phyloP scores from a whole-genome alignment of 2,113 vertebrate species.

The Notothenia rossii region DNA sequence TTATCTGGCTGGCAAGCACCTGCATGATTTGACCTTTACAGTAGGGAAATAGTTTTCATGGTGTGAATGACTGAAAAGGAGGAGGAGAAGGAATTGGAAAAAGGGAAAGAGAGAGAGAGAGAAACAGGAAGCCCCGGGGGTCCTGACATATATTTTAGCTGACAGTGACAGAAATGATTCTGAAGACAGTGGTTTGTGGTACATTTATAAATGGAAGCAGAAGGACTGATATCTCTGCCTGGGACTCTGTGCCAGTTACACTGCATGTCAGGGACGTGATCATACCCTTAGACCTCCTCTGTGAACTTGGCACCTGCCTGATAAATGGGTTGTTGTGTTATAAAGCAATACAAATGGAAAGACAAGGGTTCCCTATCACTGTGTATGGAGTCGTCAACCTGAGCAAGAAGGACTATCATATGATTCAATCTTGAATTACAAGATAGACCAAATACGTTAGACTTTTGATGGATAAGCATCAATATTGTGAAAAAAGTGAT shows the following conservation, averaged over 20 bases:
- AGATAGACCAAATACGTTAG: too few relatives aligned
- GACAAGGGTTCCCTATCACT: not conserved
- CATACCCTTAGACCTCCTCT: constrained; percentile 13
- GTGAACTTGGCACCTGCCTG: constrained; percentile 20
- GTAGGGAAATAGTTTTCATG: constrained; percentile 53
- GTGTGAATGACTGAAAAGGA: constrained; percentile 38
- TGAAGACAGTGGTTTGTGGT: constrained; percentile 53
- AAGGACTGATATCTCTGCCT: constrained; percentile 35
- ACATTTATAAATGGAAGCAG: constrained; percentile 46
- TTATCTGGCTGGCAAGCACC: constrained; percentile 43
- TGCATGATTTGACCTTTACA: constrained; percentile 75
- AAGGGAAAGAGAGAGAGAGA: not conserved
- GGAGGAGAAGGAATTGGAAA: not conserved
- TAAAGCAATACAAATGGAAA: not conserved
- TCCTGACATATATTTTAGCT: constrained; percentile 75
- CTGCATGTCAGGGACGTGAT: constrained; percentile 51
- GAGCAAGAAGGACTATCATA: not conserved
- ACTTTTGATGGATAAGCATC: too few relatives aligned
- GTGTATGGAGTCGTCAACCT: not conserved
- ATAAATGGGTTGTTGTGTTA: not conserved
- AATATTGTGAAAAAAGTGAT: too few relatives aligned
- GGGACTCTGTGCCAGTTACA: constrained; percentile 38
- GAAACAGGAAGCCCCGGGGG: constrained; percentile 50
- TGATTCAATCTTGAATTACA: not conserved
- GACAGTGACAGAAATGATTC: constrained; percentile 70